These are phyloP conservation scores for Chydorus sphaericus DNA, from an alignment of 2,888 invertebrate species.

Conservation along the genomic window DNA sequence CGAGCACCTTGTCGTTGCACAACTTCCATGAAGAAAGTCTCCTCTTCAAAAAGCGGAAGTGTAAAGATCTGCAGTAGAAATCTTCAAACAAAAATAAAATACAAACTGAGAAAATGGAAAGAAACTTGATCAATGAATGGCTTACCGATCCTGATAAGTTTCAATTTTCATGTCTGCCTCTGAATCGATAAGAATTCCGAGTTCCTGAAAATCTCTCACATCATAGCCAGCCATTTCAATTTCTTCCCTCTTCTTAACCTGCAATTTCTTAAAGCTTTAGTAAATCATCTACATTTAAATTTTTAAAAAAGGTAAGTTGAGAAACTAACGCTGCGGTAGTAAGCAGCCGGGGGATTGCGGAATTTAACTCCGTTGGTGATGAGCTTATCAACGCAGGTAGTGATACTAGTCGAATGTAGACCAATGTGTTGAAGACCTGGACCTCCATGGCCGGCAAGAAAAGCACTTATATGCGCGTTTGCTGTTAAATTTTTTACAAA, in stretches of 20 bases:
- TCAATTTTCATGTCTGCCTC: constrained; percentile 26
- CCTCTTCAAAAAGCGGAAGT: constrained; percentile 29
- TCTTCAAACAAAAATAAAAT: constrained; percentile 22
- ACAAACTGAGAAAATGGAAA: too few relatives aligned
- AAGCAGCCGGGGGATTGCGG: constrained; percentile 30
- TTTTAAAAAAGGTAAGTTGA: too few relatives aligned
- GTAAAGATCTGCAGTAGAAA: constrained; percentile 35
- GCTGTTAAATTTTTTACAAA: too few relatives aligned
- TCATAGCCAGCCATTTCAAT: constrained; percentile 27
- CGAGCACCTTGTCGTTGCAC: constrained; percentile 32
- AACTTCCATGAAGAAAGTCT: constrained; percentile 35
- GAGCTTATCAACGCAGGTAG: constrained; percentile 25
- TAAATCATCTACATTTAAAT: too few relatives aligned
- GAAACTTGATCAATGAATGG: not conserved
- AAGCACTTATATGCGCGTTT: constrained; percentile 32
- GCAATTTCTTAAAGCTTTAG: constrained; percentile 11
- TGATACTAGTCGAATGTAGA: constrained; percentile 27
- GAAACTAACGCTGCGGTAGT: constrained; percentile 31
- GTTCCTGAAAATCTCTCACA: constrained; percentile 24
- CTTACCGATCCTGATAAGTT: not conserved
- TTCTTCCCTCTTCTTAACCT: constrained; percentile 27
- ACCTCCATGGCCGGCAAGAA: constrained; percentile 29
- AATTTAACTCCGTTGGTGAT: constrained; percentile 27
- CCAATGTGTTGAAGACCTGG: constrained; percentile 35
- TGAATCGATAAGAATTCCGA: constrained; percentile 30